Conservation (phyloP, 2,888 invertebrate genomes). For the Plebejus argus region DNA sequence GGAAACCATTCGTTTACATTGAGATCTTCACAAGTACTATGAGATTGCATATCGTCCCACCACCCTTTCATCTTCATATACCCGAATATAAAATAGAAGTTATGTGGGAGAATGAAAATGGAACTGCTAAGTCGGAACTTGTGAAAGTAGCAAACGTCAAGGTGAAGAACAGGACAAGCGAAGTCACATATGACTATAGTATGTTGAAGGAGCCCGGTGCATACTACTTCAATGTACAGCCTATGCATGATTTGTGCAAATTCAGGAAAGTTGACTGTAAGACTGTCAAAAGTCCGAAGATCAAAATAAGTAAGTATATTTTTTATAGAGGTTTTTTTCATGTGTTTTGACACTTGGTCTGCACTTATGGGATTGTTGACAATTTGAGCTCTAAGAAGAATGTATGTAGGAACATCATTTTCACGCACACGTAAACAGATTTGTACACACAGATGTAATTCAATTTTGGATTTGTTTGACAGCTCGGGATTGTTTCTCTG, state of each 20-base stretch:
- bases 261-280: constrained; percentile 49
- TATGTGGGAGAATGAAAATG: constrained; percentile 53
- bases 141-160: constrained; percentile 47
- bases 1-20: constrained; percentile 73
- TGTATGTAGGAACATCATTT: no score
- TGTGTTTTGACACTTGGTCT: no score
- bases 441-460: no score
- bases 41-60: constrained; percentile 65
- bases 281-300: constrained; percentile 62
- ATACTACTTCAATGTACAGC: constrained; percentile 64
- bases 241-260: constrained; percentile 56
- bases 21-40: constrained; percentile 62
- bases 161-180: constrained; percentile 54
- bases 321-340: no score
- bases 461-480: no score
- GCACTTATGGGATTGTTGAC: no score
- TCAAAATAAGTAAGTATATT: constrained; percentile 63
- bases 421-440: no score
- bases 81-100: constrained; percentile 57
- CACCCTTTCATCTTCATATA: constrained; percentile 59
- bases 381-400: no score
- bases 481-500: no score
- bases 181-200: constrained; percentile 62
- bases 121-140: constrained; percentile 45
- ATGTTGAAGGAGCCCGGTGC: constrained; percentile 59